These are phyloP conservation scores for Busarellus nigricollis DNA, from an alignment of 2,797 vertebrate species.

Conservation along the genomic window DNA sequence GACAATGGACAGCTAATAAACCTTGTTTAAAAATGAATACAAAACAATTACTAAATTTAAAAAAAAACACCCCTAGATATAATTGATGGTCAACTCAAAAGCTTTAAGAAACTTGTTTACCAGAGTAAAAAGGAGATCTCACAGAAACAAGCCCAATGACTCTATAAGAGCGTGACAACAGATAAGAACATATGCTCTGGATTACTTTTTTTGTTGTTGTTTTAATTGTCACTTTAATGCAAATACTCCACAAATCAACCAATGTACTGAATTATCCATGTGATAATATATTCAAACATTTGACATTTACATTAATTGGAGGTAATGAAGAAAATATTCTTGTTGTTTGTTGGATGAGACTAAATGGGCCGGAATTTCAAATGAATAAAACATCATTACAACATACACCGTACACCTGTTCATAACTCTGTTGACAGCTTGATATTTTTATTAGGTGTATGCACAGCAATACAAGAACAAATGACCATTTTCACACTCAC, in stretches of 20 bases:
- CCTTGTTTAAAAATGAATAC: not conserved
- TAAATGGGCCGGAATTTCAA: conserved; percentile 76
- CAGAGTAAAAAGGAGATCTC: conserved; percentile 9
- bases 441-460: conserved; percentile 72
- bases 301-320: conserved; percentile 83
- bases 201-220: not conserved
- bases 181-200: conserved; percentile 25
- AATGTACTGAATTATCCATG: conserved; percentile 63
- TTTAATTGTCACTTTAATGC: conserved; percentile 71
- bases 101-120: conserved; percentile 25
- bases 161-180: conserved; percentile 34
- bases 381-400: conserved; percentile 80
- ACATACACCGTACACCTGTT: conserved; percentile 74
- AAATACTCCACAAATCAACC: conserved; percentile 71
- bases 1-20: not conserved
- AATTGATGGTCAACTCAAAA: not conserved
- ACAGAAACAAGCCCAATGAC: conserved; percentile 5
- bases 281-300: conserved; percentile 78
- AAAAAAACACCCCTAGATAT: not conserved
- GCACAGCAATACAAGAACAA: conserved; percentile 55
- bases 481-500: conserved; percentile 46
- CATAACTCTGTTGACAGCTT: conserved; percentile 70
- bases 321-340: conserved; percentile 81
- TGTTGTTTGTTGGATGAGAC: conserved; percentile 73
- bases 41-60: not conserved